Evolutionary conservation across 2,888 invertebrate species (phyloP), one percentile per base, ranked within the genome.

Genomic region (Caenorhabditis sinica): DNA sequence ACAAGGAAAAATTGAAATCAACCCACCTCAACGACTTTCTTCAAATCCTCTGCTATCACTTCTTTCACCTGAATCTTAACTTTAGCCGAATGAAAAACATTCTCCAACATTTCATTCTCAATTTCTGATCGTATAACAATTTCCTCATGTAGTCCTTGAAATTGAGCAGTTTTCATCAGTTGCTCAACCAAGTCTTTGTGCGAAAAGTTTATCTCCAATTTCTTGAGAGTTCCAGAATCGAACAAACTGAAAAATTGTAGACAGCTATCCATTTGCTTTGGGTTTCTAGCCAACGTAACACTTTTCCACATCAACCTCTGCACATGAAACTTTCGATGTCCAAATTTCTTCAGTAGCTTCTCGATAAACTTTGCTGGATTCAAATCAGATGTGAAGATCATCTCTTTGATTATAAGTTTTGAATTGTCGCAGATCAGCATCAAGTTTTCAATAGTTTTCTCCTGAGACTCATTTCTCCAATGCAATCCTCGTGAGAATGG

Each of bases 71-170:
- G 23, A 15, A 63, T 40, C 17, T 63, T 63, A 20, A 63, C 36
- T 11, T 40, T 43, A 4, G 23, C 20, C 43, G 63, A 40, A 43
- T 63, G 43, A 43, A 43, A 61, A 23, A 63, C 36, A 25, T 25
- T 23, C 17, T 43, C 43, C 63, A 63, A 43, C 20, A 40, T n/a
- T 5, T 13, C 40, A 9, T 43, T 63, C 15, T 63, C 63, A 25
- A 63, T 63, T 25, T 63, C 63, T 6, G 63, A 63, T 17, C 40
- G 20, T 17, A 63, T 63, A 23, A 63, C 43, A 25, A 63, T 63
- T 6, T 63, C 63, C 15, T 63, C 63, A 6, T 43, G 5, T 9
- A 63, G 40, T 11, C 40, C 40, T 20, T 25, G 40, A 28, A 63
- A 63, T 20, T 63, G 63, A 28, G 20, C 8, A 23, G 25, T 63